These are phyloP conservation scores for Centropus unirufus DNA, from an alignment of 2,113 vertebrate species.

Conservation along the genomic window DNA sequence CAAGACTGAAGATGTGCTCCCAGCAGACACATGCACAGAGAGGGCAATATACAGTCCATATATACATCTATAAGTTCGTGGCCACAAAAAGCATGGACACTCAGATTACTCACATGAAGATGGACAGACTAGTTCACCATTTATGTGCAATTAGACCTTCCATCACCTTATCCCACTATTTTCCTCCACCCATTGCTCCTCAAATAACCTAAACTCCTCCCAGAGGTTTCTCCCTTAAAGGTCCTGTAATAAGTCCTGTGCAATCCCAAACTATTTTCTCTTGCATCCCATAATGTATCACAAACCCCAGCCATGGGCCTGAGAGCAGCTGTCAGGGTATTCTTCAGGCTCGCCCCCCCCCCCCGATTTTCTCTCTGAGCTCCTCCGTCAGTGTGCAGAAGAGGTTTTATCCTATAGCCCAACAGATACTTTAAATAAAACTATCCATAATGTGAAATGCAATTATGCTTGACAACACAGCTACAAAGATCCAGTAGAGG, in stretches of 20 bases:
- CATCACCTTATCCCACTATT: not conserved
- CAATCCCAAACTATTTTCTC: not conserved
- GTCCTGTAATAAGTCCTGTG: not conserved
- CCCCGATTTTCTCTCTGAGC: not conserved
- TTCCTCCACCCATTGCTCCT: not conserved
- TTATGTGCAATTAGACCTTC: not conserved
- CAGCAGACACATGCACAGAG: not conserved
- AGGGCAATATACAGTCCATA: not conserved
- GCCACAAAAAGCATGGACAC: not conserved
- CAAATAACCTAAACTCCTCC: not conserved
- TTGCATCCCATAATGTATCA: not conserved
- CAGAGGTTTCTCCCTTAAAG: not conserved
- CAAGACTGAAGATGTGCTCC: not conserved
- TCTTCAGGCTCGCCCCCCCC: not conserved
- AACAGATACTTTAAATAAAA: not conserved
- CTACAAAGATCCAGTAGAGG: not conserved
- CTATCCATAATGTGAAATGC: not conserved
- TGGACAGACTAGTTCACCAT: not conserved
- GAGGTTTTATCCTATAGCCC: not conserved
- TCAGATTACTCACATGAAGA: accelerated
- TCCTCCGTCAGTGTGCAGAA: not conserved
- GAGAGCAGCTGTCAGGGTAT: not conserved
- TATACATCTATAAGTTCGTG: too few relatives aligned
- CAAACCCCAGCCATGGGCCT: not conserved
- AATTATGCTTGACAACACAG: not conserved